Base-by-base conservation (phyloP, 2,888 invertebrate genomes). In the Amphipyra berbera region DNA sequence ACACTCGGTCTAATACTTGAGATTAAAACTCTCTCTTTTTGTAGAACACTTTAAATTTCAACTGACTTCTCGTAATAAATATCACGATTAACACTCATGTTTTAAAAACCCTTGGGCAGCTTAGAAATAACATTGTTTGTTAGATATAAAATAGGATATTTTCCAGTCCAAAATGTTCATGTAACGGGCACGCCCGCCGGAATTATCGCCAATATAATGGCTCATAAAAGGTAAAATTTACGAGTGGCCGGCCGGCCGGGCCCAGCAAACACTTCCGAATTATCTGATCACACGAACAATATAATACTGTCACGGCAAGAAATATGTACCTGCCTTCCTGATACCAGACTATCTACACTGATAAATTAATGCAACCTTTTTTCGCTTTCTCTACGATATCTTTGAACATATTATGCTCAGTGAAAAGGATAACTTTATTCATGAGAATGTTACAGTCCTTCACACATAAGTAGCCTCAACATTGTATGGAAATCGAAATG, bases 151-250 rank as follows among this genome's bases (percentile, higher is more conserved):
- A 70, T 68, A 61, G 70, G 57, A 70, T 62, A 76, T 74, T 76
- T 73, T 65, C 64, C 70, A 76, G 68, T 79, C 78, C 80, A 85
- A 87, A 86, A 83, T 84, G 81, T 83, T 79, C 85, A 79, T 84
- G 78, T 79, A 82, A 82, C 83, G 82, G 81, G 82, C 76, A 76
- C 73, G 81, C 77, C 42, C 53, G 66, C 52, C 52, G 79, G 84
- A 88, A 88, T 90, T 89, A 90, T 90, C 86, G 86, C 82, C 85
- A 85, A 85, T 88, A 88, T 91, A 90, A 91, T 89, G 90, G 90
- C 79, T 90, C 90, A 90, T 92, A 92, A 92, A 92, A 87, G 87
- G 84, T 86, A 72, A 82, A 90, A 91, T 92, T 93, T 93, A 92
- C 85, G 90, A 87, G 82, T 84, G 84, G 81, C 79, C 83, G 78